Conservation (phyloP, 2,888 invertebrate genomes). For the Colostygia pectinataria region DNA sequence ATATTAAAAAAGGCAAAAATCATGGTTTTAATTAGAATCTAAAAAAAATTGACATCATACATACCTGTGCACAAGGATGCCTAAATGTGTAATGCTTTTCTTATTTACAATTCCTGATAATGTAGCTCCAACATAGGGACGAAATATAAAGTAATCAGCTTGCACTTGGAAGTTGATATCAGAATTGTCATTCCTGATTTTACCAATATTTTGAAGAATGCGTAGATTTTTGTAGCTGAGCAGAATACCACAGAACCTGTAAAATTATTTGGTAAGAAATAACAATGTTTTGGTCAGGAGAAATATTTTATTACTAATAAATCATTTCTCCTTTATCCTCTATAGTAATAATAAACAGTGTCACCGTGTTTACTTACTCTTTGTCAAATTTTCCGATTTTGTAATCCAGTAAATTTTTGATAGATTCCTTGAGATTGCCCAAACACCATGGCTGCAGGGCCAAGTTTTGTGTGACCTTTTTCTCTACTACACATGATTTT, state of each 20-base stretch:
- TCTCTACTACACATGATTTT: constrained; percentile 82
- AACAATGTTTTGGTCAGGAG: too few species aligned
- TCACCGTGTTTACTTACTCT: constrained; percentile 74
- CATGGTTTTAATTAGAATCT: too few species aligned
- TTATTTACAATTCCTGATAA: constrained; percentile 87
- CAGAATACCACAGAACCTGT: constrained; percentile 86
- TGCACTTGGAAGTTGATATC: constrained; percentile 86
- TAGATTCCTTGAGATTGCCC: constrained; percentile 80
- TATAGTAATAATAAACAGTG: background rate
- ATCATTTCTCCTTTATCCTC: too few species aligned
- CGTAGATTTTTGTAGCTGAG: constrained; percentile 86
- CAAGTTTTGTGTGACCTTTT: constrained; percentile 81
- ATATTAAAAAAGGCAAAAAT: too few species aligned
- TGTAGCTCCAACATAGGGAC: constrained; percentile 83
- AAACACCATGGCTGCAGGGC: constrained; percentile 85
- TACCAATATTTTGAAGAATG: constrained; percentile 81
- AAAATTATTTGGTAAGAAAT: too few species aligned
- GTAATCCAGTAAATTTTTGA: constrained; percentile 82
- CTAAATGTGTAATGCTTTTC: constrained; percentile 85
- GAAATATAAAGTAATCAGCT: constrained; percentile 86
- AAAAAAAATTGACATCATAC: background rate
- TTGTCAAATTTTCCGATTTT: constrained; percentile 84
- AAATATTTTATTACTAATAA: too few species aligned
- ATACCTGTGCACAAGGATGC: constrained; percentile 85
- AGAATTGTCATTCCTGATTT: constrained; percentile 84